Conservation (phyloP, 2,888 invertebrate genomes). For the Gerris lacustris region DNA sequence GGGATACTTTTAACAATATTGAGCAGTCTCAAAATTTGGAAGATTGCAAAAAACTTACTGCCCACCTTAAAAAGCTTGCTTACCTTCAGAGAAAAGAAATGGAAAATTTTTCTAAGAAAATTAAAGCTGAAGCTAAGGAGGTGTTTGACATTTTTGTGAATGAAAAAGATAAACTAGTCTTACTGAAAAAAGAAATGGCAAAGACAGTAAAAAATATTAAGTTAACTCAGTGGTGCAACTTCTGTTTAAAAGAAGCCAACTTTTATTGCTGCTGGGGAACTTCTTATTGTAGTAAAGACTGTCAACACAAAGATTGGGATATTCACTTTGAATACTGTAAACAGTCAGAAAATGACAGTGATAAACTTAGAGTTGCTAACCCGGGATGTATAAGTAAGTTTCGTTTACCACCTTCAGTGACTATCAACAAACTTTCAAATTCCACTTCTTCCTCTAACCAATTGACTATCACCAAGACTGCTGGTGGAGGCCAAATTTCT, state of each 20-base stretch:
- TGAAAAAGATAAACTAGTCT: neutral
- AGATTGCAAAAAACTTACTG: neutral
- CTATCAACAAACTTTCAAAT: neutral
- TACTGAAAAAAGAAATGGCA: neutral
- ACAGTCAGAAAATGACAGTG: neutral
- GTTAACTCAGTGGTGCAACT: constrained; percentile 83
- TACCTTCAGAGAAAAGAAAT: neutral
- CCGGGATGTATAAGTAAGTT: neutral
- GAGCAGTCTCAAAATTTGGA: neutral
- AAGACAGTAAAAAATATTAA: constrained; percentile 57
- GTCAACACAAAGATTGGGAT: constrained; percentile 44
- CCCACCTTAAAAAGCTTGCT: neutral
- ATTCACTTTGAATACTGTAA: neutral
- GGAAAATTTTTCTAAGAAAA: neutral
- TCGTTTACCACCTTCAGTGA: neutral
- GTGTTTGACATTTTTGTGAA: neutral
- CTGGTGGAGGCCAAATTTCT: too few relatives aligned
- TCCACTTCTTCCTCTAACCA: too few relatives aligned
- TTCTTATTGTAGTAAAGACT: constrained; percentile 79
- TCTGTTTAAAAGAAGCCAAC: constrained; percentile 74
- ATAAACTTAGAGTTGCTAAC: neutral
- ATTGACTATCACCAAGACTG: too few relatives aligned
- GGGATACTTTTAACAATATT: neutral
- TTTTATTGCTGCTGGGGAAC: constrained; percentile 97
- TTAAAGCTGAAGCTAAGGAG: neutral